A percentile compares a stretch with the other conserved stretches of the same genome.
Evolutionary conservation across 2,113 vertebrate genomes (phyloP).

Genomic region (Spizaetus ornatus): DNA sequence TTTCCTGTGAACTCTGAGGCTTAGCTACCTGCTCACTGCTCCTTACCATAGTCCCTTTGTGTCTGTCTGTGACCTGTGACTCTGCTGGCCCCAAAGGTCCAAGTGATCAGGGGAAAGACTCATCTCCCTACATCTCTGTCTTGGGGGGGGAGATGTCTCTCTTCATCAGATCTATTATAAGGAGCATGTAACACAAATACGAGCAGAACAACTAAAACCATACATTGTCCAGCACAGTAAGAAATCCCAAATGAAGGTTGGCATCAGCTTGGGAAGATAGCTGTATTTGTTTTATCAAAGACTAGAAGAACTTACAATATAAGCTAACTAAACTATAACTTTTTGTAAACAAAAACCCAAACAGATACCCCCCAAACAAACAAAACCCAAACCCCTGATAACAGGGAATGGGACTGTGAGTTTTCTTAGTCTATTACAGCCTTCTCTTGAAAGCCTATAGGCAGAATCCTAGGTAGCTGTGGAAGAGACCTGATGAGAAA

Average conservation of each 20-base stretch:
- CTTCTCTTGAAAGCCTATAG: background rate
- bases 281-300: background rate
- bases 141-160: too few species aligned
- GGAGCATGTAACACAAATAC: background rate
- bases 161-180: background rate
- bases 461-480: slow-evolving; percentile 1
- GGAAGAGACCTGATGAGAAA: slow-evolving; percentile 61
- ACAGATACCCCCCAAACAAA: background rate
- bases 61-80: background rate
- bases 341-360: background rate
- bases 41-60: background rate
- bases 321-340: background rate
- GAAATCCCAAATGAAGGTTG: background rate
- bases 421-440: background rate
- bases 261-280: background rate
- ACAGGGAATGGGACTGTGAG: background rate
- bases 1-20: background rate
- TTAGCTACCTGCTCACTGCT: background rate
- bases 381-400: background rate
- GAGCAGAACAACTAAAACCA: background rate
- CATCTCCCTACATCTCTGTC: fast-evolving
- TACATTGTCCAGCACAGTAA: background rate
- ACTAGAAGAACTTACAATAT: background rate
- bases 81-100: background rate
- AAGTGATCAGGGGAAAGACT: background rate